These are phyloP conservation scores for Pygocentrus nattereri DNA, from an alignment of 2,797 vertebrate genomes.

Conservation along the genomic window DNA sequence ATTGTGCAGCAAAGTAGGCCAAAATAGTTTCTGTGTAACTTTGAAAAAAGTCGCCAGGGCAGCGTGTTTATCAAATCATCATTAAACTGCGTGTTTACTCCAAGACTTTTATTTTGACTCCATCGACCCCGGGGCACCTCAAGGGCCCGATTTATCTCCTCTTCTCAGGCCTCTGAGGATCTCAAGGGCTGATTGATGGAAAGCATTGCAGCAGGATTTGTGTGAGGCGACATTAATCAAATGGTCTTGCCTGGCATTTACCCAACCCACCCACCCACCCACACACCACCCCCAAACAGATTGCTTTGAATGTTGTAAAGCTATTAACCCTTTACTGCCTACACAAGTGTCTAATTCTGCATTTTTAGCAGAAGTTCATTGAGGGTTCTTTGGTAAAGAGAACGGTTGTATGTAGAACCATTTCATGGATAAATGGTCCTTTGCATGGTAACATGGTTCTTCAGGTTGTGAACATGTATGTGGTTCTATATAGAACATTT, in stretches of 20 bases:
- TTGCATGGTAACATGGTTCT: too few relatives aligned
- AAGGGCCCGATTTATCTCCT: background rate
- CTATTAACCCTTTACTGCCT: background rate
- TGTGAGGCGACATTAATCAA: constrained; percentile 29
- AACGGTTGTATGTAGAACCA: too few relatives aligned
- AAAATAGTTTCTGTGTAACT: background rate
- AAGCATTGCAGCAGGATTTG: background rate
- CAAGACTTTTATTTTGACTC: background rate
- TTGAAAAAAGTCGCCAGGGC: background rate
- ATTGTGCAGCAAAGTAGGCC: background rate
- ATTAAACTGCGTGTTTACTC: constrained; percentile 5
- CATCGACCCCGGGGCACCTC: background rate
- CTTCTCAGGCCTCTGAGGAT: background rate
- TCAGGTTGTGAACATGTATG: too few relatives aligned
- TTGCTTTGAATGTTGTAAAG: background rate
- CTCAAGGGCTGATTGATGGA: constrained; percentile 1
- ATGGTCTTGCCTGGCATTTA: background rate
- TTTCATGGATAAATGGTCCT: too few relatives aligned
- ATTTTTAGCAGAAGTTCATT: too few relatives aligned
- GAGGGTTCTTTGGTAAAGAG: too few relatives aligned
- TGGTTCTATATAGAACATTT: too few relatives aligned
- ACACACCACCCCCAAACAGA: background rate
- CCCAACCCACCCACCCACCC: background rate
- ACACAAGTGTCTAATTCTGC: too few relatives aligned
- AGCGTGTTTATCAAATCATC: background rate